Conservation (phyloP, 2,797 vertebrate species). For the Neoniphon sammara region DNA sequence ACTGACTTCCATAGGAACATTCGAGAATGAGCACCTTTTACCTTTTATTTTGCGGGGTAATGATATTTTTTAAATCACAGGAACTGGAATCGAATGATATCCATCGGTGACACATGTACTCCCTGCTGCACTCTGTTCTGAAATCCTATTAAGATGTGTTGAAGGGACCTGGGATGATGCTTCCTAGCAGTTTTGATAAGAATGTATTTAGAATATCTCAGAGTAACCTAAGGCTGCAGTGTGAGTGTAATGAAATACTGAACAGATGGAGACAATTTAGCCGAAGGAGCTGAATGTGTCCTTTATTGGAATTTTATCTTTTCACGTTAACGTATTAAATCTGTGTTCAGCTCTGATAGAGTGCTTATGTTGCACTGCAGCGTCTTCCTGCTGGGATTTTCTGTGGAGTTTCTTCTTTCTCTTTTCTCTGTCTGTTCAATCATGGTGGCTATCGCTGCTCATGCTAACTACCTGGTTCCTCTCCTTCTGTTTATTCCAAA, state of each 20-base stretch:
- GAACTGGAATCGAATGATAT: constrained; percentile 11
- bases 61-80: background rate
- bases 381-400: too few species aligned
- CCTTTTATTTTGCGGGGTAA: too few species aligned
- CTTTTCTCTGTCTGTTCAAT: too few species aligned
- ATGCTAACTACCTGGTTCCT: too few species aligned
- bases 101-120: constrained; percentile 9
- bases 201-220: constrained; percentile 18
- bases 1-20: too few species aligned
- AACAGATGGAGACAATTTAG: constrained; percentile 5
- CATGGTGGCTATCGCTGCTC: too few species aligned
- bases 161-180: constrained; percentile 29
- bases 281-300: background rate
- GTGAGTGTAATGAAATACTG: background rate
- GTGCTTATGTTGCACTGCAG: too few species aligned
- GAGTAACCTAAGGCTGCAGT: constrained; percentile 23
- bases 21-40: too few species aligned
- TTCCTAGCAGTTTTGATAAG: constrained; percentile 26
- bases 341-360: too few species aligned
- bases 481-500: too few species aligned
- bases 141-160: constrained; percentile 35
- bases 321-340: constrained; percentile 21
- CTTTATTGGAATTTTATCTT: constrained; percentile 30
- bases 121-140: background rate
- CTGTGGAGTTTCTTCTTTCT: too few species aligned